A percentile compares a stretch with the other conserved stretches of the same genome.
These are phyloP conservation scores for Rhagonycha lutea DNA, from an alignment of 2,888 invertebrate species.

Conservation along the genomic window DNA sequence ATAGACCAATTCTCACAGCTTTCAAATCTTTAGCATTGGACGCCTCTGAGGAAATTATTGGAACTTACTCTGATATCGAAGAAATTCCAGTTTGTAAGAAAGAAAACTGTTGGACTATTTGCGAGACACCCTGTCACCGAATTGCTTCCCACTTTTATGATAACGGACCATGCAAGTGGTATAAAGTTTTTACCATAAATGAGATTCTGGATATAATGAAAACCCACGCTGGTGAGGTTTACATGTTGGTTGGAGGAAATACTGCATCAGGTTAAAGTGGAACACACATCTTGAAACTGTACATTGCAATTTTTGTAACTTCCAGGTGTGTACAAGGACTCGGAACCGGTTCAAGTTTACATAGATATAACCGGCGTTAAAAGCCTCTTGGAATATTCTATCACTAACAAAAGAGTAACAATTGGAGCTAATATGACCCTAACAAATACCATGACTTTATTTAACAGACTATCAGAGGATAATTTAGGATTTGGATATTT, in stretches of 20 bases:
- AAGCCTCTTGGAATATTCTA: constrained; percentile 58
- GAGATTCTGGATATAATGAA: constrained; percentile 63
- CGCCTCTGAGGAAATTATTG: constrained; percentile 48
- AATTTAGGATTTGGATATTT: constrained; percentile 64
- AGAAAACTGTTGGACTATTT: constrained; percentile 20
- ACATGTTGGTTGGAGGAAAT: constrained; percentile 72
- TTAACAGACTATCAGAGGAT: constrained; percentile 50
- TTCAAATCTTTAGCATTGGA: constrained; percentile 63
- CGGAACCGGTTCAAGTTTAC: constrained; percentile 58
- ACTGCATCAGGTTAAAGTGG: constrained; percentile 69
- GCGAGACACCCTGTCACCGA: constrained; percentile 52
- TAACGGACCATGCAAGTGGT: constrained; percentile 55
- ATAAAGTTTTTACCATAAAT: constrained; percentile 61
- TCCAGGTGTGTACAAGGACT: constrained; percentile 55
- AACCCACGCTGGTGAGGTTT: constrained; percentile 53
- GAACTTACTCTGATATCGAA: constrained; percentile 54
- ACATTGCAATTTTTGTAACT: constrained; percentile 6
- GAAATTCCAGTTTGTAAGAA: constrained; percentile 48
- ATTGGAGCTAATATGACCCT: constrained; percentile 66
- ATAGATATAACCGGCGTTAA: constrained; percentile 67
- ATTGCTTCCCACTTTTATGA: constrained; percentile 31
- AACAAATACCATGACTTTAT: constrained; percentile 59
- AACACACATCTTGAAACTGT: too few relatives aligned
- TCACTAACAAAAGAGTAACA: constrained; percentile 56
- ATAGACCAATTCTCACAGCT: constrained; percentile 65